These are phyloP conservation scores for Crotalus helleri DNA, from an alignment of 2,113 vertebrate species.

Conservation along the genomic window DNA sequence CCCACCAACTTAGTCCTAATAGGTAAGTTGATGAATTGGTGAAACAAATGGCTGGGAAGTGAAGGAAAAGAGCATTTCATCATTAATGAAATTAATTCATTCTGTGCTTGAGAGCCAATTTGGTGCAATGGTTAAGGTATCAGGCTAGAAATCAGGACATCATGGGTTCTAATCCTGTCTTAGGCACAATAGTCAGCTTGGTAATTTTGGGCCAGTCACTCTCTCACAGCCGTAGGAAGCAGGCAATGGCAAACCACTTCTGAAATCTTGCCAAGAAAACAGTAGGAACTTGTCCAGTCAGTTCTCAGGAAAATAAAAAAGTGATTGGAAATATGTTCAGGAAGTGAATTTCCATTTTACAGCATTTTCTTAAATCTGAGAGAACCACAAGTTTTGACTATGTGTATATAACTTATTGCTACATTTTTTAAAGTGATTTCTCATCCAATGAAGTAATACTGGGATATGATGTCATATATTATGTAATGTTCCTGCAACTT, in stretches of 20 bases:
- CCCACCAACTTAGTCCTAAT: not conserved
- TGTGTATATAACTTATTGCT: not conserved
- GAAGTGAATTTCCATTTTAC: not conserved
- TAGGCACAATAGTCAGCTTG: not conserved
- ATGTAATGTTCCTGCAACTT: slow-evolving; percentile 15
- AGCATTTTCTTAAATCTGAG: not conserved
- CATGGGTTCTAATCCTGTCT: not conserved
- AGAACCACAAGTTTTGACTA: not conserved
- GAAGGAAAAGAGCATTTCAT: not conserved
- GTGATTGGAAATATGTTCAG: not conserved
- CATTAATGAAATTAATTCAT: not conserved
- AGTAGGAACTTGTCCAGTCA: not conserved
- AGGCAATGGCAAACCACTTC: not conserved
- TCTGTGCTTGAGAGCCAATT: not conserved
- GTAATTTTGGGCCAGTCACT: not conserved
- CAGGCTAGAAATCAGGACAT: not conserved
- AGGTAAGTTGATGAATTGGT: not conserved
- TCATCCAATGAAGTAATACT: slow-evolving; percentile 4
- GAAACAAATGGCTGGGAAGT: not conserved
- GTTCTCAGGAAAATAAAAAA: not conserved
- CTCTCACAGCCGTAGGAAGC: not conserved
- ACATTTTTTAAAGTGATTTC: not conserved
- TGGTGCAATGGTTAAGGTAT: not conserved
- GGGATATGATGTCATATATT: slow-evolving; percentile 8
- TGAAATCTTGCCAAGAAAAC: not conserved